Conservation (phyloP, 2,113 vertebrate species). For the Rousettus leschenaultii region DNA sequence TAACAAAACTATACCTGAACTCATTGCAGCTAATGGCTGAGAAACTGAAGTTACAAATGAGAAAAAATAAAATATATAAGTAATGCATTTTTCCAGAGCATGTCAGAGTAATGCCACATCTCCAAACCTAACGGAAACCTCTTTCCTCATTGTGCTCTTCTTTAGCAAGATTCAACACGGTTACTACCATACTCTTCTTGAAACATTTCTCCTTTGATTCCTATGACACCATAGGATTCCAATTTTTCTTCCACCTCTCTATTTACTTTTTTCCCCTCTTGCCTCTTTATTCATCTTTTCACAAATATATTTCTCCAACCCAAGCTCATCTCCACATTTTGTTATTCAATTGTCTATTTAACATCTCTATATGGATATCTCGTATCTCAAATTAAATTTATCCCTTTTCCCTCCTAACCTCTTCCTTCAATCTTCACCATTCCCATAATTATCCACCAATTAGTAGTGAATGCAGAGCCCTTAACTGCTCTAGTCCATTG, state of each 20-base stretch:
- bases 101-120: not conserved
- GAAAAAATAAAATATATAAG: not conserved
- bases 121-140: not conserved
- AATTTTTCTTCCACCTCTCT: not conserved
- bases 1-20: not conserved
- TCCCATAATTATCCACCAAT: not conserved
- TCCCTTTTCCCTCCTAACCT: not conserved
- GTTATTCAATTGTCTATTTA: not conserved
- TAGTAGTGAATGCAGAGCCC: not conserved
- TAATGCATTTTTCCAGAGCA: not conserved
- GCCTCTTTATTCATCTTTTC: not conserved
- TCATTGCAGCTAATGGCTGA: not conserved
- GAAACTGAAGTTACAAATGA: slow-evolving; percentile 1
- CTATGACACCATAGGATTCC: not conserved
- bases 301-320: not conserved
- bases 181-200: not conserved
- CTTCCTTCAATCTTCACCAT: not conserved
- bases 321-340: not conserved
- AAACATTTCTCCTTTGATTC: not conserved
- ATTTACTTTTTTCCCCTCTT: not conserved
- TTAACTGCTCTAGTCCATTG: not conserved
- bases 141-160: not conserved
- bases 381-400: not conserved
- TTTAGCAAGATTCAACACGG: not conserved
- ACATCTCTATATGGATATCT: not conserved